phyloP scores from a whole-genome alignment of 2,888 invertebrate species.

The Frankliniella intonsa region DNA sequence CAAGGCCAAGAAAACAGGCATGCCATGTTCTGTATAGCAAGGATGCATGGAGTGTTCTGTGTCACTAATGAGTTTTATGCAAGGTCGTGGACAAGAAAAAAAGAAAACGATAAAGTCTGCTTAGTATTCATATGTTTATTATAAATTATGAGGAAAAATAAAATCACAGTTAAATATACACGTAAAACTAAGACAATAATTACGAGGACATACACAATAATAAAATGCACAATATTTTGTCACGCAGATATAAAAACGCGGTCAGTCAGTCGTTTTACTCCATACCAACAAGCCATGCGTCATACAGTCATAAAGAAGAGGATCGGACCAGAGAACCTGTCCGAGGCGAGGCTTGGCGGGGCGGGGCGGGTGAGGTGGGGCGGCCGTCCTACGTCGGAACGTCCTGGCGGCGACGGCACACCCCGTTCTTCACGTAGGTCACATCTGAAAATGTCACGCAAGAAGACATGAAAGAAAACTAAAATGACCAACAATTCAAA shows the following conservation, averaged over 20 bases:
- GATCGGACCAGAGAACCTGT: too few species aligned
- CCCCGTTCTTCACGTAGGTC: not conserved
- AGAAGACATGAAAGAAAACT: not conserved
- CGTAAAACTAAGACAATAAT: not conserved
- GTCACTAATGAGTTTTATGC: too few species aligned
- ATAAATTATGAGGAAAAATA: too few species aligned
- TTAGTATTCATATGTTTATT: too few species aligned
- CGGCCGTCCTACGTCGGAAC: not conserved
- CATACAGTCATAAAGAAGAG: too few species aligned
- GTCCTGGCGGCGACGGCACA: not conserved
- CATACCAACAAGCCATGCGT: too few species aligned
- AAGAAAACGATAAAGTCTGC: too few species aligned
- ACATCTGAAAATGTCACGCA: not conserved
- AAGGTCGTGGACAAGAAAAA: too few species aligned
- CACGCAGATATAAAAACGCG: not conserved
- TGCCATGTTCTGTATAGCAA: too few species aligned
- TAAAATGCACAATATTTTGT: not conserved
- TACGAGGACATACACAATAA: not conserved
- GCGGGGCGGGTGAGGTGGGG: not conserved
- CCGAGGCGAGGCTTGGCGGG: not conserved
- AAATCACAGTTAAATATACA: too few species aligned
- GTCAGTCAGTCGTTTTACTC: not conserved
- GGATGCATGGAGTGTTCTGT: too few species aligned
- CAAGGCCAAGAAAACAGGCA: too few species aligned
- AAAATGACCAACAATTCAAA: not conserved